A percentile compares a stretch with the other conserved stretches of the same genome.
These are phyloP conservation scores for Isoperla grammatica DNA, from an alignment of 2,888 invertebrate species.

Conservation along the genomic window DNA sequence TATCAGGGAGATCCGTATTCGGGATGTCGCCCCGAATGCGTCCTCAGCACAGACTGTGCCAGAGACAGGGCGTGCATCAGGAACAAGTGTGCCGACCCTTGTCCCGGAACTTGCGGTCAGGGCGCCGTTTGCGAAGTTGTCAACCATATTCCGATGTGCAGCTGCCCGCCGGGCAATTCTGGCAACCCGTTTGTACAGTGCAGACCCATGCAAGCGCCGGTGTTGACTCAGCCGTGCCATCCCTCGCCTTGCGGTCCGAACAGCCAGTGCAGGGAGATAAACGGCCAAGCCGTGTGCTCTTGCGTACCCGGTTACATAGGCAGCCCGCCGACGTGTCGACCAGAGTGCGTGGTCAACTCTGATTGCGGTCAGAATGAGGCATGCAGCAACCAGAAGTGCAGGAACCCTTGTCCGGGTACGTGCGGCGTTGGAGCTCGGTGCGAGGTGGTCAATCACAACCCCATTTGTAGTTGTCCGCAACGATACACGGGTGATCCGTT, in stretches of 20 bases:
- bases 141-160: constrained; percentile 72
- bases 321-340: constrained; percentile 52
- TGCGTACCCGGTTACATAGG: constrained; percentile 53
- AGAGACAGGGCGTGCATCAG: constrained; percentile 62
- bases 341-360: constrained; percentile 54
- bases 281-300: constrained; percentile 52
- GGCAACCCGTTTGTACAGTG: constrained; percentile 62
- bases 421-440: constrained; percentile 53
- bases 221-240: constrained; percentile 21
- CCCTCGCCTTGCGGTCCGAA: constrained; percentile 49
- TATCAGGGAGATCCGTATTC: constrained; percentile 55
- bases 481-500: constrained; percentile 65
- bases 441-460: constrained; percentile 64
- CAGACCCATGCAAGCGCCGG: constrained; percentile 30
- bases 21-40: constrained; percentile 72
- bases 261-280: constrained; percentile 50
- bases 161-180: constrained; percentile 59
- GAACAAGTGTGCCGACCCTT: constrained; percentile 67
- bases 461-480: constrained; percentile 69
- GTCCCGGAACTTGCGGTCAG: constrained; percentile 66
- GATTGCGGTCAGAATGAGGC: constrained; percentile 52
- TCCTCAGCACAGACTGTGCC: constrained; percentile 66
- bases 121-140: constrained; percentile 68
- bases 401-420: constrained; percentile 54
- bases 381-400: constrained; percentile 56